phyloP scores from a whole-genome alignment of 1,140 invertebrate genomes.

The Leucophenga varia region DNA sequence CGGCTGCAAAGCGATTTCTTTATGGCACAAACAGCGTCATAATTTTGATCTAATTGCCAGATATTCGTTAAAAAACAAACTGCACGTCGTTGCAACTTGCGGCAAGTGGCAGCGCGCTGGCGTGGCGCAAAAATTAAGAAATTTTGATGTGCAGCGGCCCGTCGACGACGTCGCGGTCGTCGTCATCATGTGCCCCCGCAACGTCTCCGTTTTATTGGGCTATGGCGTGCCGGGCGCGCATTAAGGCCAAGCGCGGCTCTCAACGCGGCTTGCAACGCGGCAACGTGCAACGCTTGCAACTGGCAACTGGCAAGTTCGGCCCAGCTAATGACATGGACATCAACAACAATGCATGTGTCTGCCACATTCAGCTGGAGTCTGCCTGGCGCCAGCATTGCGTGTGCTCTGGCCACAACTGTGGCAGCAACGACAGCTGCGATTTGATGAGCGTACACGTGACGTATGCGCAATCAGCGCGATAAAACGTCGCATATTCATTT shows the following conservation, averaged over 20 bases:
- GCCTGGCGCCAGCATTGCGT: conserved; percentile 20
- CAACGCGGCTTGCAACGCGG: too few species aligned
- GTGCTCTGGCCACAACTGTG: conserved; percentile 12
- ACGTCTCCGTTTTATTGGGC: conserved; percentile 49
- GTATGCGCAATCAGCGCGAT: conserved; percentile 17
- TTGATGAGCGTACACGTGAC: conserved; percentile 10
- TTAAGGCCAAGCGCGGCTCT: too few species aligned
- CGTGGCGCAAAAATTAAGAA: conserved; percentile 34
- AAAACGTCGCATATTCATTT: too few species aligned
- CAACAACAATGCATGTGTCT: conserved; percentile 21
- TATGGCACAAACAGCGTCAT: conserved; percentile 49
- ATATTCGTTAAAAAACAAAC: conserved; percentile 31
- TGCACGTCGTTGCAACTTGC: conserved; percentile 18
- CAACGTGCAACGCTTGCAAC: conserved; percentile 2
- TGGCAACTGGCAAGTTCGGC: conserved; percentile 7
- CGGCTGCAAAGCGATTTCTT: conserved; percentile 40
- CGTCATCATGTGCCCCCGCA: conserved; percentile 15
- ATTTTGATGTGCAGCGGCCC: conserved; percentile 29
- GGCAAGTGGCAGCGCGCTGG: background rate
- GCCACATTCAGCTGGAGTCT: conserved; percentile 19
- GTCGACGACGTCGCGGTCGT: background rate
- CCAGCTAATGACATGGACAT: conserved; percentile 28
- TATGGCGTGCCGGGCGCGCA: conserved; percentile 39
- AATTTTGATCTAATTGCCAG: conserved; percentile 52
- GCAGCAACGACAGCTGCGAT: background rate